Base-by-base conservation (phyloP, 2,113 vertebrate genomes). In the Dromas ardeola region DNA sequence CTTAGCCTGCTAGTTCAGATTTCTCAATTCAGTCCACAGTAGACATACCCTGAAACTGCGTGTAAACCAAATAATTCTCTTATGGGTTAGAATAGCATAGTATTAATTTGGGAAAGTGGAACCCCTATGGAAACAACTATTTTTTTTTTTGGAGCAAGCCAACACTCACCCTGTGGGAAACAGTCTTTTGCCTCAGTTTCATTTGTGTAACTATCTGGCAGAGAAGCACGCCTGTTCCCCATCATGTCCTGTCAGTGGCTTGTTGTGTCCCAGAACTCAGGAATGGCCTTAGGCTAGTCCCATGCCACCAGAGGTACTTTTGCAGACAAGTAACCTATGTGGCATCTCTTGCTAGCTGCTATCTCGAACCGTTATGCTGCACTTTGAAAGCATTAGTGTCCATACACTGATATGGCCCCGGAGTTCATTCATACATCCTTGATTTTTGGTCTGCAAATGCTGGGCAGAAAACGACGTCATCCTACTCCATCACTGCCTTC, bases 391-490 rank as follows among this genome's bases (percentile, higher is more conserved):
- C 9, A 19, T n/a, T 65, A 52, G 20, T 32, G 7, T 58, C 21
- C 0, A 0, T 22, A 36, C 13, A 27, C 8, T 69, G 20, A 29
- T 50, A 52, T 1, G 2, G 15, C 19, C n/a, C 6, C 22, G 30
- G 32, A 82, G 63, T 56, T 66, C 26, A 16, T 27, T 66, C n/a
- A 67, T 25, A 66, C 10, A 62, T 56, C 30, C 16, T 63, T 86
- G 36, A 63, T 23, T 70, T 86, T 63, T 52, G 38, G 27, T 45
- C 34, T 76, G 25, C 23, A 50, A 38, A 50, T 45, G 27, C 17
- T 58, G 34, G 9, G 17, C 53, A 59, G 27, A 88, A 77, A 40
- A 8, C 13, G 21, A 30, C 3, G 6, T 58, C 38, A 40, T n/a
- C 9, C 34, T 26, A 13, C 29, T 27, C 49, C 16, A 26, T 76